Evolutionary conservation across 1,140 invertebrate genomes (phyloP), one percentile per base, ranked within the genome.

Genomic region (Thaumetopoea pityocampa): DNA sequence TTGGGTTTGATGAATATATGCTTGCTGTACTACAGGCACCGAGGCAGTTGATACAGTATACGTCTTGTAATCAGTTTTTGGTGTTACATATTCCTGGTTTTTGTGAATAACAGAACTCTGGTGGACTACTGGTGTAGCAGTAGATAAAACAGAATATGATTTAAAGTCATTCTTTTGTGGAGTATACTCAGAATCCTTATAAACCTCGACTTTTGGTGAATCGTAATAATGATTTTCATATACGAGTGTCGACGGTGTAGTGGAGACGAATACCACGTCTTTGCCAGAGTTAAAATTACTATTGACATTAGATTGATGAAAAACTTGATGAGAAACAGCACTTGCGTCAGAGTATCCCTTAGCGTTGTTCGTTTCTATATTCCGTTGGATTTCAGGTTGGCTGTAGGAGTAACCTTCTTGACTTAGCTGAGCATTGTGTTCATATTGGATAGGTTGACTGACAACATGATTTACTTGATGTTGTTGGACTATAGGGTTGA

Each of bases 141-240:
- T 66, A 7, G 76, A 71, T 10, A 68, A 43, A 12, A 57, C 51
- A 17, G 60, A 65, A 5, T 53, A 52, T 29, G 64, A 52, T 49
- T 68, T 57, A 35, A 67, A 67, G 17, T 67, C 59, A 12, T 49
- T 54, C 44, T 73, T 78, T 0, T 72, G 74, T 9, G 69, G 66
- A 20, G 77, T 52, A 44, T 80, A 80, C 48, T 83, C 77, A n/a
- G 69, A 66, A 19, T 60, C 63, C 60, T 72, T 68, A 33, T 72
- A 81, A 8, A 48, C 27, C 36, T 60, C 41, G 14, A 64, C 14
- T 36, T 59, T 66, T 5, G 60, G 57, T 8, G 50, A 29, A 52
- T 72, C 70, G 17, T 69, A 64, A 33, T 84, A 84, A 41, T 81
- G 77, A 11, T 69, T 63, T 68, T 84, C 74, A 29, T 84, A 80